phyloP scores from a whole-genome alignment of 2,888 invertebrate species.

The Epirrhoe tristata region DNA sequence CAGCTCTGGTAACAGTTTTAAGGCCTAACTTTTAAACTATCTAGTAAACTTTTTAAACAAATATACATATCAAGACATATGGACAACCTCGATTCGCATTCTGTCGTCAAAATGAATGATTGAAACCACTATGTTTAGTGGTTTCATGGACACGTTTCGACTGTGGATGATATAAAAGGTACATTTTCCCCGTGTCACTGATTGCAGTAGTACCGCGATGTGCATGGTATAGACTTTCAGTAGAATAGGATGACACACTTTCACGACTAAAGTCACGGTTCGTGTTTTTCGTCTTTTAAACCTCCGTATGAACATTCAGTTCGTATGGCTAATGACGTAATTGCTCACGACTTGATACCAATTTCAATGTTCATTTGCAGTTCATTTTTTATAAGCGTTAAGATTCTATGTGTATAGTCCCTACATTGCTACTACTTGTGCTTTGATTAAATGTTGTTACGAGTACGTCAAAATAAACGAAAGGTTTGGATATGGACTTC shows the following conservation, averaged over 20 bases:
- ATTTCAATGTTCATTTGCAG: constrained; percentile 6
- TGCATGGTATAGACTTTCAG: constrained; percentile 53
- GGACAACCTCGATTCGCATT: background rate
- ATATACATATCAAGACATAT: no score
- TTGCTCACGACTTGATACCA: constrained; percentile 18
- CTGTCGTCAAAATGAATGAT: background rate
- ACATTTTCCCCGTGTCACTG: constrained; percentile 49
- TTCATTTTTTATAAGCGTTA: background rate
- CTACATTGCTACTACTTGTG: no score
- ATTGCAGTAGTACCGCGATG: constrained; percentile 53
- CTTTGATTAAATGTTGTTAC: no score
- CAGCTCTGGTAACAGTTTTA: no score
- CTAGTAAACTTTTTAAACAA: no score
- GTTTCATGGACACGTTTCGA: background rate
- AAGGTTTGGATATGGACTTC: background rate
- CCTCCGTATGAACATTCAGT: constrained; percentile 14
- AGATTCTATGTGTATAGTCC: background rate
- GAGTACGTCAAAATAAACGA: background rate
- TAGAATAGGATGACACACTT: constrained; percentile 72
- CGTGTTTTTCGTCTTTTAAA: constrained; percentile 46
- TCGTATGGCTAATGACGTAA: constrained; percentile 25
- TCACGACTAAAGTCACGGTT: constrained; percentile 36
- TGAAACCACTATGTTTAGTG: background rate
- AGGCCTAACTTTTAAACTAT: no score
- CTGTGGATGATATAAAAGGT: constrained; percentile 30